A percentile compares a stretch with the other conserved stretches of the same genome.
These are phyloP conservation scores for Heliocidaris erythrogramma DNA, from an alignment of 35 echinoderm and acorn worm genomes.

Conservation along the genomic window DNA sequence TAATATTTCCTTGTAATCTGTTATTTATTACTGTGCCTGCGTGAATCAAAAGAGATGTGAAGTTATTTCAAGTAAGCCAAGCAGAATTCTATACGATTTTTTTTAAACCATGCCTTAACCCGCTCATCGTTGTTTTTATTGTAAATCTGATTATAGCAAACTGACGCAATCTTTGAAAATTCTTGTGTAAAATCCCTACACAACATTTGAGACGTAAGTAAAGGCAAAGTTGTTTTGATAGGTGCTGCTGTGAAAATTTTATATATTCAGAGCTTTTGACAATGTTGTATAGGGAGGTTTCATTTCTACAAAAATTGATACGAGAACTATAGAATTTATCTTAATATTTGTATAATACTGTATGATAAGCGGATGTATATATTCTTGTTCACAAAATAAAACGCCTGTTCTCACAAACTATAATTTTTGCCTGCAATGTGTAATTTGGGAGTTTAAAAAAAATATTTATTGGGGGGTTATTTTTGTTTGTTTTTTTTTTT, in stretches of 20 bases:
- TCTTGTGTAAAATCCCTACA: background rate
- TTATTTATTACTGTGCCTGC: background rate
- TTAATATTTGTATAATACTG: background rate
- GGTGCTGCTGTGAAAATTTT: background rate
- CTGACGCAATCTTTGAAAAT: background rate
- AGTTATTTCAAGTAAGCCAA: background rate
- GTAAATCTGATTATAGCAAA: no score
- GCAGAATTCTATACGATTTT: background rate
- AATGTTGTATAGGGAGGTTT: conserved; percentile 2
- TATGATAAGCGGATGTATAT: background rate
- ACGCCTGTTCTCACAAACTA: background rate
- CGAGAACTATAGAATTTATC: background rate
- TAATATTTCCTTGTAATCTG: background rate
- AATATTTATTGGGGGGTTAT: no score
- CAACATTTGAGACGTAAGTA: background rate
- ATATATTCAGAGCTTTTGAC: background rate
- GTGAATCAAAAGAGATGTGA: no score
- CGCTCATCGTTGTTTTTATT: background rate
- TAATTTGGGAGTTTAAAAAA: no score
- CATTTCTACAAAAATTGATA: background rate
- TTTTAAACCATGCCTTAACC: background rate
- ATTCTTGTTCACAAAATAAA: conserved; percentile 19
- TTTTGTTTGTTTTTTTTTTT: no score
- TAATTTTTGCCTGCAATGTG: no score
- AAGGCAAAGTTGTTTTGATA: background rate